phyloP scores from a whole-genome alignment of 2,113 vertebrate species.

The Nothocercus nigrocapillus region DNA sequence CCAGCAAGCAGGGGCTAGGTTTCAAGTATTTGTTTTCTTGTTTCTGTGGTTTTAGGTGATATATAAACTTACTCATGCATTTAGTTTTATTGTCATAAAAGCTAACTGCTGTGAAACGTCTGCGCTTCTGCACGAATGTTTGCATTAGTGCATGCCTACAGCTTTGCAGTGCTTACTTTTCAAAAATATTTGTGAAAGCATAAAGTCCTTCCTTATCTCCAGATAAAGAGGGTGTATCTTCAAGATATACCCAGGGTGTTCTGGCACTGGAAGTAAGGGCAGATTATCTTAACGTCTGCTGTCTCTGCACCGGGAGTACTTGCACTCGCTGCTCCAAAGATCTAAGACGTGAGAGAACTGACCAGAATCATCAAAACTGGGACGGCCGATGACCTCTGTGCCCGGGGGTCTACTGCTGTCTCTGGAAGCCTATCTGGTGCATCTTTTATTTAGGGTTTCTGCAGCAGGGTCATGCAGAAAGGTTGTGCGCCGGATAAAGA shows the following conservation, averaged over 20 bases:
- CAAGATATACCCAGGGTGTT: neutral
- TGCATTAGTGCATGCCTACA: neutral
- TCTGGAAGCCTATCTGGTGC: neutral
- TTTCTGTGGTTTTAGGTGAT: neutral
- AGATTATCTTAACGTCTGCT: neutral
- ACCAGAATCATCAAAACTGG: neutral
- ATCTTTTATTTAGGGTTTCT: neutral
- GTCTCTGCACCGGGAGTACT: neutral
- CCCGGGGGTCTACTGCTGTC: neutral
- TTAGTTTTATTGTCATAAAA: neutral
- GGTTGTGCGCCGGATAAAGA: conserved; percentile 27
- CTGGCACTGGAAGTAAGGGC: neutral
- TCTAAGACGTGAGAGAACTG: neutral
- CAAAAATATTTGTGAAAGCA: conserved; percentile 14
- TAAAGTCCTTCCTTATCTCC: conserved; percentile 26
- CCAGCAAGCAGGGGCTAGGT: neutral
- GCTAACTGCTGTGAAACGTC: neutral
- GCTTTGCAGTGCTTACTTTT: conserved; percentile 17
- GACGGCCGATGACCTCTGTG: rapidly evolving
- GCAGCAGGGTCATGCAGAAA: conserved; percentile 6
- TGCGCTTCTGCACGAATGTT: neutral
- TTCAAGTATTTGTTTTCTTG: neutral
- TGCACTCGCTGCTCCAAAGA: neutral
- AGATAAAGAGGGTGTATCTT: conserved; percentile 47
- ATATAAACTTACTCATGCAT: neutral